These are phyloP conservation scores for Catharus fuscescens DNA, from an alignment of 2,113 vertebrate genomes.

Conservation along the genomic window DNA sequence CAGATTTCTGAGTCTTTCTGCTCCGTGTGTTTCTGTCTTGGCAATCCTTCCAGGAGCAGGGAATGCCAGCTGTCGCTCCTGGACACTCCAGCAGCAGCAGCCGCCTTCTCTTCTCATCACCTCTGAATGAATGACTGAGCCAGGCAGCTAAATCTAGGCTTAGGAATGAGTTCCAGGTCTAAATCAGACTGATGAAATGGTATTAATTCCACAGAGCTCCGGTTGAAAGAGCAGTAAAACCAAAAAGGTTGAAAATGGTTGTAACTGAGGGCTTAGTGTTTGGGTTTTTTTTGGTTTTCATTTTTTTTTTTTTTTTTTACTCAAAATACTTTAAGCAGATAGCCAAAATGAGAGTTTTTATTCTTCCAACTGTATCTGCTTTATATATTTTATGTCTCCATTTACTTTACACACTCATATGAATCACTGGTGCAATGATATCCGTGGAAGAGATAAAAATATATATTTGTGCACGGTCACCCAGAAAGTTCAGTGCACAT, in stretches of 20 bases:
- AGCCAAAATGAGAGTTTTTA: neutral
- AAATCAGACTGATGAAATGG: neutral
- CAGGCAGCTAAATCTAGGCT: neutral
- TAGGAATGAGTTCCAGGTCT: neutral
- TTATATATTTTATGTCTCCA: neutral
- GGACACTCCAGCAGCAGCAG: conserved; percentile 24
- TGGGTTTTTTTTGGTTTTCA: too few relatives aligned
- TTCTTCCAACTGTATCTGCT: neutral
- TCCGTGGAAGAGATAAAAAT: neutral
- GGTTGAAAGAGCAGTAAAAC: neutral
- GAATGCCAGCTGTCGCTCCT: conserved; percentile 76
- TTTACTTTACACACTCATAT: too few relatives aligned
- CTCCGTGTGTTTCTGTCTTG: conserved; percentile 57
- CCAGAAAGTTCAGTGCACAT: neutral
- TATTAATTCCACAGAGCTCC: neutral
- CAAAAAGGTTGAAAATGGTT: neutral
- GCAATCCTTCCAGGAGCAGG: conserved; percentile 66
- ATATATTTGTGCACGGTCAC: neutral
- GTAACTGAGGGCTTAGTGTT: accelerated
- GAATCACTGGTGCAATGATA: neutral
- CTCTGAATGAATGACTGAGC: conserved; percentile 27
- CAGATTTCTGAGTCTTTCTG: conserved; percentile 70
- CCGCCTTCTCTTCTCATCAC: conserved; percentile 13
- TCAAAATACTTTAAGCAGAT: neutral
- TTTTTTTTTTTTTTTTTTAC: neutral